Conservation (phyloP, 2,113 vertebrate genomes). For the Myotis lucifugus region DNA sequence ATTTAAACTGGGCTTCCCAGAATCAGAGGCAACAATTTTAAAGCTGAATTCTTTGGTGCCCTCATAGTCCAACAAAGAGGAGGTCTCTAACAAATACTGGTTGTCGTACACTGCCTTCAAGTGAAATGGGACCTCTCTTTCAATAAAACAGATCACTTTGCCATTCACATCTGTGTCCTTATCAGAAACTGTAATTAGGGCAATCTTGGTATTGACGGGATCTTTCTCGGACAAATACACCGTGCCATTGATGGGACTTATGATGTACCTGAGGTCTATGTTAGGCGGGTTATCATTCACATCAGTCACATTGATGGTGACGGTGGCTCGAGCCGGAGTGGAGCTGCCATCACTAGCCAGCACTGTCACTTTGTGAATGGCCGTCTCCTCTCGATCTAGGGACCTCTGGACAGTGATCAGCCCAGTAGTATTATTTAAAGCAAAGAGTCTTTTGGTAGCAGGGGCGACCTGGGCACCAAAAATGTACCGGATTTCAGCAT, state of each 20-base stretch:
- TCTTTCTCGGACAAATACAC: conserved; percentile 99
- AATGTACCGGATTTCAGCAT: conserved; percentile 97
- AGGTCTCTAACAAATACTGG: conserved; percentile 98
- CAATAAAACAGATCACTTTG: conserved; percentile 99
- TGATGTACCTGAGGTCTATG: conserved; percentile 99
- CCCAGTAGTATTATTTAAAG: conserved; percentile 96
- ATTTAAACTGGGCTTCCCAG: conserved; percentile 97
- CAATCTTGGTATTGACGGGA: conserved; percentile 98
- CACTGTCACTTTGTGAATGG: conserved; percentile 97
- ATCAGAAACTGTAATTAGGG: conserved; percentile 98
- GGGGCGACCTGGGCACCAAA: conserved; percentile 97
- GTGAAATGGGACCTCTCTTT: conserved; percentile 98
- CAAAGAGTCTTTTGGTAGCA: conserved; percentile 97
- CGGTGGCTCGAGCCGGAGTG: conserved; percentile 94
- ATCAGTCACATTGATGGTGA: conserved; percentile 98
- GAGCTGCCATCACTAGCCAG: conserved; percentile 98
- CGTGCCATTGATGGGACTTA: conserved; percentile 98
- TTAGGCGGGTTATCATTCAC: conserved; percentile 99
- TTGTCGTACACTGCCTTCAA: conserved; percentile 98
- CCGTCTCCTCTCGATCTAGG: conserved; percentile 97
- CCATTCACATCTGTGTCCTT: conserved; percentile 99
- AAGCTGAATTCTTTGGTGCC: conserved; percentile 99
- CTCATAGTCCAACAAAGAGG: conserved; percentile 97
- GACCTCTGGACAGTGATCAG: conserved; percentile 97
- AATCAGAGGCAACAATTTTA: conserved; percentile 98